Percentiles rank a stretch among this genome's conserved stretches.
phyloP scores from a whole-genome alignment of 35 echinoderm and acorn worm species.

The Ptychodera flava region DNA sequence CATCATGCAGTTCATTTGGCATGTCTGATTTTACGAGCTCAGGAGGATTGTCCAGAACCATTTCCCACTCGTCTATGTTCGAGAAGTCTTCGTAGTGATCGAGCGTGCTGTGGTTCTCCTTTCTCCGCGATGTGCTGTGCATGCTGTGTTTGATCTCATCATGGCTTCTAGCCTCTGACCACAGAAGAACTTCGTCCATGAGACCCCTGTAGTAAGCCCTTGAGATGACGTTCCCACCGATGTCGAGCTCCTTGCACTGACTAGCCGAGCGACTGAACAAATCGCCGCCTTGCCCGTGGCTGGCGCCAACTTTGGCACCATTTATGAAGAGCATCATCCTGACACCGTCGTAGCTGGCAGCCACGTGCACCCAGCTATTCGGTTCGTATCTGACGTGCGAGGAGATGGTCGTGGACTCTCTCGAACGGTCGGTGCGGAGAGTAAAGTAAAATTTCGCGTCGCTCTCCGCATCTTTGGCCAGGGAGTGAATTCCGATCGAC shows the following conservation, averaged over 20 bases:
- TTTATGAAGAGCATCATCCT: conserved; percentile 66
- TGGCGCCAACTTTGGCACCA: conserved; percentile 63
- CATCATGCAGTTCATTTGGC: conserved; percentile 17
- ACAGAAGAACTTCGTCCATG: conserved; percentile 43
- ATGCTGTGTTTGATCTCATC: conserved; percentile 27
- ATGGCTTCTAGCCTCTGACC: conserved; percentile 28
- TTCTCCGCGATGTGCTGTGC: conserved; percentile 14
- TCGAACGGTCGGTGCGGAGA: conserved; percentile 66
- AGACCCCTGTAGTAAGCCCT: conserved; percentile 50
- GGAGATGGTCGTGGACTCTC: conserved; percentile 12
- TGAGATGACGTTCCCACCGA: conserved; percentile 50
- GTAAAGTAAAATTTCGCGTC: conserved; percentile 53
- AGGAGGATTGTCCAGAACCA: conserved; percentile 14
- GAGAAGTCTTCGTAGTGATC: conserved; percentile 48
- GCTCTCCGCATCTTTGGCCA: not conserved
- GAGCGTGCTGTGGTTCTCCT: conserved; percentile 39
- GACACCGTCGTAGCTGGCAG: conserved; percentile 63
- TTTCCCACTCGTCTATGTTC: not conserved
- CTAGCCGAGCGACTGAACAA: conserved; percentile 51
- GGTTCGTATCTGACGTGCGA: conserved; percentile 35
- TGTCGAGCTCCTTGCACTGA: conserved; percentile 65
- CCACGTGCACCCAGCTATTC: conserved; percentile 72
- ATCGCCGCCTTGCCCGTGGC: conserved; percentile 47
- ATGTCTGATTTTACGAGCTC: conserved; percentile 23
- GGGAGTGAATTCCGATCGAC: conserved; percentile 51